These are phyloP conservation scores for Scrobipalpa costella DNA, from an alignment of 2,888 invertebrate genomes.

Conservation along the genomic window DNA sequence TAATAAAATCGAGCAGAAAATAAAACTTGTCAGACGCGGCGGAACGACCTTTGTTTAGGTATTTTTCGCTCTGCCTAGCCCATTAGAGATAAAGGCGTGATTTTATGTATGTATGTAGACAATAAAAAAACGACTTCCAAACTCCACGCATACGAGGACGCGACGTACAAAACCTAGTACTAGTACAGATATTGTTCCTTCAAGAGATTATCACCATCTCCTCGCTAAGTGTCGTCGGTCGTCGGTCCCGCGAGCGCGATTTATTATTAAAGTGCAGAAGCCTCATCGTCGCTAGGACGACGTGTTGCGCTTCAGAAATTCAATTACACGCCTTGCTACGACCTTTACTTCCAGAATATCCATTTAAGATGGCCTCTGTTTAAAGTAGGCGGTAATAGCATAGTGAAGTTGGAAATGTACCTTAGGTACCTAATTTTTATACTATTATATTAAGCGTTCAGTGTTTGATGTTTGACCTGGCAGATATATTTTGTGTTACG, in stretches of 20 bases:
- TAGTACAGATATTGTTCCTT: not conserved
- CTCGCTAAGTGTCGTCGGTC: constrained; percentile 29
- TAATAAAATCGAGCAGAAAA: too few relatives aligned
- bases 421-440: too few relatives aligned
- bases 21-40: too few relatives aligned
- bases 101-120: too few relatives aligned
- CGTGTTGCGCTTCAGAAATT: constrained; percentile 42
- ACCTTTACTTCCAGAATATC: constrained; percentile 29
- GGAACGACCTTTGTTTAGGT: too few relatives aligned
- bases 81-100: too few relatives aligned
- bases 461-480: too few relatives aligned
- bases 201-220: constrained; percentile 28
- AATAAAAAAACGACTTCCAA: too few relatives aligned
- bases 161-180: not conserved
- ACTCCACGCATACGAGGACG: too few relatives aligned
- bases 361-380: constrained; percentile 28
- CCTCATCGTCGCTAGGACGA: constrained; percentile 35
- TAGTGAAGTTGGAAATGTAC: not conserved
- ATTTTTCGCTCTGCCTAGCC: too few relatives aligned
- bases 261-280: constrained; percentile 38
- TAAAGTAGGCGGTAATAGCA: not conserved
- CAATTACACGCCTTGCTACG: constrained; percentile 36
- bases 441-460: too few relatives aligned
- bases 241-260: constrained; percentile 37
- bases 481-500: too few relatives aligned